phyloP scores from a whole-genome alignment of 2,113 vertebrate genomes.

The Morone saxatilis region DNA sequence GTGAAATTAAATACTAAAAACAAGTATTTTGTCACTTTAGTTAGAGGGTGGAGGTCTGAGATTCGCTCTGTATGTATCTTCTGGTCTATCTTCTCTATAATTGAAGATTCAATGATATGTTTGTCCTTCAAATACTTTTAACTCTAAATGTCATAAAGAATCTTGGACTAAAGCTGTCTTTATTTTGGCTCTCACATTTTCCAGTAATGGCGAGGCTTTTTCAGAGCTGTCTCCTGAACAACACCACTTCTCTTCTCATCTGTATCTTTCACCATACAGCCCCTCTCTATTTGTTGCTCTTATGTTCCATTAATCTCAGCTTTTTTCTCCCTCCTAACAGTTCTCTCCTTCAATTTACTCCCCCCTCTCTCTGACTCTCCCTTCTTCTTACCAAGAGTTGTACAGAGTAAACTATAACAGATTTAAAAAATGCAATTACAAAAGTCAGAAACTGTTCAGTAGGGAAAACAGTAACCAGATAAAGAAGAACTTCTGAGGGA shows the following conservation, averaged over 20 bases:
- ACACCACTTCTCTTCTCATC: background rate
- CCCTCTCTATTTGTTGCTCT: background rate
- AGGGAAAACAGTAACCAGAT: background rate
- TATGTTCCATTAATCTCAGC: slow-evolving; percentile 12
- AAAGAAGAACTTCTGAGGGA: background rate
- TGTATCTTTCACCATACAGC: background rate
- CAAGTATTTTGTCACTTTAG: background rate
- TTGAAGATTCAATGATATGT: background rate
- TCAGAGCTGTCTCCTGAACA: background rate
- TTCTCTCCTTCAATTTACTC: background rate
- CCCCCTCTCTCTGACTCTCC: background rate
- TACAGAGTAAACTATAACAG: background rate
- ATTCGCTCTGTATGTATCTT: slow-evolving; percentile 13
- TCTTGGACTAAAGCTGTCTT: background rate
- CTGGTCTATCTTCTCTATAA: background rate
- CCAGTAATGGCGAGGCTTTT: background rate
- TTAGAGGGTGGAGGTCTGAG: background rate
- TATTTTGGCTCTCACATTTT: background rate
- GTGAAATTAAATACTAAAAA: background rate
- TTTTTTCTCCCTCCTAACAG: background rate
- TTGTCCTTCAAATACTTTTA: background rate
- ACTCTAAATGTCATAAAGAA: background rate
- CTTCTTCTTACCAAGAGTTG: background rate
- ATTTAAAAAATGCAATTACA: slow-evolving; percentile 1
- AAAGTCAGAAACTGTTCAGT: background rate